Conservation (phyloP, 2,888 invertebrate species). For the Drosophila kanekoi region DNA sequence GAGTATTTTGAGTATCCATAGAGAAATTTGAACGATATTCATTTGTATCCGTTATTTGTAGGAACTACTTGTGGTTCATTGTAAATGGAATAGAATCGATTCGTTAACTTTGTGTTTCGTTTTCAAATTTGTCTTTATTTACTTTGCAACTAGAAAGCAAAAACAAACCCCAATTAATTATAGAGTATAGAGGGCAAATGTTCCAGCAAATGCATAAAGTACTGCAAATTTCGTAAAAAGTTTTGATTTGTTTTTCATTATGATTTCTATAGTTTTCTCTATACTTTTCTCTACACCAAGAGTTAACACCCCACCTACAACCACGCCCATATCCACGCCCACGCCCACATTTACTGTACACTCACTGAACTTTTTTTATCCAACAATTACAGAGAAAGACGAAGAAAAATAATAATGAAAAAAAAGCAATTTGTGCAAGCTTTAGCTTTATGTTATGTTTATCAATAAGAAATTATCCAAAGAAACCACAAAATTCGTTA, state of each 20-base stretch:
- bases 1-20: conserved; percentile 31
- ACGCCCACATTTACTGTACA: conserved; percentile 48
- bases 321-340: conserved; percentile 14
- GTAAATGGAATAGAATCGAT: conserved; percentile 38
- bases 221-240: conserved; percentile 49
- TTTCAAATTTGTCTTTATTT: conserved; percentile 35
- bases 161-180: neutral
- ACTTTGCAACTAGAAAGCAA: conserved; percentile 26
- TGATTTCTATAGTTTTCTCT: conserved; percentile 2
- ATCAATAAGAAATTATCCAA: conserved; percentile 44
- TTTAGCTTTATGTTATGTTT: conserved; percentile 46
- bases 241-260: conserved; percentile 17
- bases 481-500: conserved; percentile 25
- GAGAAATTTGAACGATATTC: conserved; percentile 25
- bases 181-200: conserved; percentile 10
- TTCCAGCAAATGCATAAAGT: conserved; percentile 71
- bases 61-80: conserved; percentile 58
- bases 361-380: conserved; percentile 53
- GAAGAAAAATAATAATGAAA: conserved; percentile 62
- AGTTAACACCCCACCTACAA: conserved; percentile 9
- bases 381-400: conserved; percentile 75
- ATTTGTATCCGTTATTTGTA: conserved; percentile 56
- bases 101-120: conserved; percentile 38
- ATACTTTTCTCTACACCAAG: conserved; percentile 22
- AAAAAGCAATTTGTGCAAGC: conserved; percentile 49